A percentile compares a stretch with the other conserved stretches of the same genome.
Conservation (phyloP, 1,140 invertebrate genomes). For the Drosophila funebris region DNA sequence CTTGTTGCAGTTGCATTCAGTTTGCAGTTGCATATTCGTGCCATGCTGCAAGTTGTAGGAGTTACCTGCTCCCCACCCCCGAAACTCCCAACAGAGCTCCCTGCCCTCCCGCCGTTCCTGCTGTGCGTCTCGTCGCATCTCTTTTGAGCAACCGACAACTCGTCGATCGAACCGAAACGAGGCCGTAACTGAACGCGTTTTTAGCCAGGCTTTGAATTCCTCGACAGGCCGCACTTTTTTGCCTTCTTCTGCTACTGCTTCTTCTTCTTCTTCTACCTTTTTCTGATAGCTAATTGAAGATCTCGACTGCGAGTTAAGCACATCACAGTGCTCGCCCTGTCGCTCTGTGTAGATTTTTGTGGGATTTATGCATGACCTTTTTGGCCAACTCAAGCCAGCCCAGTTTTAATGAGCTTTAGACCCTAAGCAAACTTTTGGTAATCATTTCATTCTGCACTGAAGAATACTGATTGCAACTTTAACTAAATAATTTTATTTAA, state of each 20-base stretch:
- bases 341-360: conserved; percentile 22
- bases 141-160: conserved; percentile 43
- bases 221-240: conserved; percentile 39
- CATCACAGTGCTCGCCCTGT: conserved; percentile 36
- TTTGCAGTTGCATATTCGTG: conserved; percentile 43
- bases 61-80: conserved; percentile 11
- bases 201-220: conserved; percentile 60
- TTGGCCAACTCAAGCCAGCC: background rate
- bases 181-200: conserved; percentile 45
- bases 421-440: too few species aligned
- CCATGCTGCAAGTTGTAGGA: conserved; percentile 65
- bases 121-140: conserved; percentile 34
- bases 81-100: background rate
- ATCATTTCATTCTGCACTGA: background rate
- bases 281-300: conserved; percentile 75
- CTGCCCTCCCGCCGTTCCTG: background rate
- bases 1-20: conserved; percentile 19
- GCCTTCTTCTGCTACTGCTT: background rate
- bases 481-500: too few species aligned
- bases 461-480: background rate
- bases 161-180: conserved; percentile 46
- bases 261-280: background rate
- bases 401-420: conserved; percentile 57
- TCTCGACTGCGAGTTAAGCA: conserved; percentile 62
- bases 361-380: conserved; percentile 50